Base-by-base conservation (phyloP, 2,113 vertebrate species). In the Crotalus horridus region DNA sequence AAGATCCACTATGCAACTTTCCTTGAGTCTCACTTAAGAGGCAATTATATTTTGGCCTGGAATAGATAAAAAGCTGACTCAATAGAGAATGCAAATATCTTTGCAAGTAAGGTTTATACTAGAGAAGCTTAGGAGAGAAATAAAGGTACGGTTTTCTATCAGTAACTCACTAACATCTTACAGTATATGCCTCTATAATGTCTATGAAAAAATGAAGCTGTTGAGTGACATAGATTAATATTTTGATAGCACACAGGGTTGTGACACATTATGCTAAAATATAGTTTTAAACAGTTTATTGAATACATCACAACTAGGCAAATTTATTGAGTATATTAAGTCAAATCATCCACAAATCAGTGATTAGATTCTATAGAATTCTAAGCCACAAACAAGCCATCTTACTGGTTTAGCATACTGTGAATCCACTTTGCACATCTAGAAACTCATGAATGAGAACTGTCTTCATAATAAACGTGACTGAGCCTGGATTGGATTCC, bases 71-170 rank as follows among this genome's bases (percentile, higher is more conserved):
- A 46, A 29, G 91, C 61, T 88, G 51, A 39, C 48, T 88, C 29
- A 87, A 29, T 87, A 29, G n/a, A n/a, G 12, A 92, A 69, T 88
- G 48, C n/a, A 85, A 24, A 92, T 81, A 85, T 74, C 48, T 64
- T 43, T 26, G 53, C n/a, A 89, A 0, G 48, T 54, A 85, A 95
- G 17, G 64, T 0, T 0, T 92, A 26, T n/a, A 88, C 58, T 20
- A 21, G 43, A 29, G 24, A 51, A 61, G 17, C 53, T 69, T 7
- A 53, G 53, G n/a, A 20, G 69, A 81, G 15, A 81, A 20, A 81
- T 39, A 29, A 91, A 86, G 15, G 11, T 90, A 54, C 5, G 2
- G 2, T 0, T 0, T 54, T 33, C 33, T 6, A 92, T 23, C 74
- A 56, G 11, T 92, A 13, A 56, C 17, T 26, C 46, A 87, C 1